Evolutionary conservation across 1,140 invertebrate species (phyloP).

Genomic region (Diorhabda carinulata): DNA sequence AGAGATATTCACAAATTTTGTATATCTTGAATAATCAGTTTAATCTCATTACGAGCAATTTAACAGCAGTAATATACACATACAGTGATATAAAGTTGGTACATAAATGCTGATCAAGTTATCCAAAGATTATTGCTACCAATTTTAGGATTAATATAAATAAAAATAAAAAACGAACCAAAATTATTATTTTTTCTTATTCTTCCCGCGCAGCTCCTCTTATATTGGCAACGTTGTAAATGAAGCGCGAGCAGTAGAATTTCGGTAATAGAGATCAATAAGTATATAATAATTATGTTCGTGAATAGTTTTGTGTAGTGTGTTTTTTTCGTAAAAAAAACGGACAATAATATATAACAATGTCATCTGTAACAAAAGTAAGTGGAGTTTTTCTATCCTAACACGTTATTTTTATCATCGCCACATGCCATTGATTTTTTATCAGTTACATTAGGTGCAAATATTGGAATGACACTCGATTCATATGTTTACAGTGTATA

Average conservation of each 20-base stretch:
- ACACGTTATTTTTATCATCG: not conserved
- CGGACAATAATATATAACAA: not conserved
- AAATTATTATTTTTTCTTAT: not conserved
- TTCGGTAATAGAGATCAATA: constrained; percentile 17
- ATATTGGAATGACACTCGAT: too few relatives aligned
- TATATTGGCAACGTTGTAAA: not conserved
- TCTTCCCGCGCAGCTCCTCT: not conserved
- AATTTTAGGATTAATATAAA: too few relatives aligned
- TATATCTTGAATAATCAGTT: too few relatives aligned
- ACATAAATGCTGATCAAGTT: too few relatives aligned
- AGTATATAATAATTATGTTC: constrained; percentile 7
- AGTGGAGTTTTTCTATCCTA: not conserved
- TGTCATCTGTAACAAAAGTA: constrained; percentile 8
- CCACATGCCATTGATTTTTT: not conserved
- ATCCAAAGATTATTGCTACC: too few relatives aligned
- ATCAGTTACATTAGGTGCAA: too few relatives aligned
- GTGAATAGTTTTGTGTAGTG: not conserved
- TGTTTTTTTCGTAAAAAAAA: constrained; percentile 8
- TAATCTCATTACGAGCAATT: too few relatives aligned
- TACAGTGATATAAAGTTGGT: too few relatives aligned
- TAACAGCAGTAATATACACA: too few relatives aligned
- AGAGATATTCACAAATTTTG: not conserved
- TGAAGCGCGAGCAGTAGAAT: constrained; percentile 11
- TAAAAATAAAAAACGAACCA: too few relatives aligned
- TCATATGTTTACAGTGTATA: too few relatives aligned